Base-by-base conservation (phyloP, 2,113 vertebrate genomes). In the Varanus salvator region DNA sequence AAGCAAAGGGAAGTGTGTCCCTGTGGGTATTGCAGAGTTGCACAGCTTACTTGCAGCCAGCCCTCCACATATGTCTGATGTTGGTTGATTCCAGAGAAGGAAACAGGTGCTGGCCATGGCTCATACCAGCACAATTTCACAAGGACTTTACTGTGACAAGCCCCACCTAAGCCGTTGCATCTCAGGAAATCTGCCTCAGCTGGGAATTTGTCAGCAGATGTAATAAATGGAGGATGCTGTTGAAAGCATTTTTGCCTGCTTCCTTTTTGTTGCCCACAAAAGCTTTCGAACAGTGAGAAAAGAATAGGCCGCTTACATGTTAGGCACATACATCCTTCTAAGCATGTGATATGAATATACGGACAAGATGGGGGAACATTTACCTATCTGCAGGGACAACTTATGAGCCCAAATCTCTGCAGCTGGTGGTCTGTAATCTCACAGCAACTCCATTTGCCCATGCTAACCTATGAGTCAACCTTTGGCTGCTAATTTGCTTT, bases 31-130 rank as follows among this genome's bases (percentile, higher is more conserved):
- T 89, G 90, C 80, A 14, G 78, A 81, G 66, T 5, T 80, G 8
- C 66, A n/a, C 54, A 80, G 60, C 90, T 88, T 91, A 87, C 76
- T 91, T 34, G 90, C 12, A 66, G 60, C 86, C 85, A 90, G 94
- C 93, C 68, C 85, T 82, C 57, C 66, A 81, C 78, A 64, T 75
- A 85, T 69, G 74, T 90, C 89, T 95, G 90, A 66, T 64, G 21
- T 64, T 64, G 91, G 52, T 87, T 93, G 78, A 88, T 94, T 38
- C 50, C 85, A 88, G 52, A 81, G 84, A 87, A 92, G 90, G 93
- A 96, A 93, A 86, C 23, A 81, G 57, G 27, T 93, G 88, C 27
- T 75, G 27, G 0, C 29, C 64, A 77, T 94, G 93, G 92, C 71
- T 64, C 27, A 68, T 95, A 92, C 92, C 80, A 89, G 27, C 50